Base-by-base conservation (phyloP, 1,140 invertebrate genomes). In the Drosophila punjabiensis region DNA sequence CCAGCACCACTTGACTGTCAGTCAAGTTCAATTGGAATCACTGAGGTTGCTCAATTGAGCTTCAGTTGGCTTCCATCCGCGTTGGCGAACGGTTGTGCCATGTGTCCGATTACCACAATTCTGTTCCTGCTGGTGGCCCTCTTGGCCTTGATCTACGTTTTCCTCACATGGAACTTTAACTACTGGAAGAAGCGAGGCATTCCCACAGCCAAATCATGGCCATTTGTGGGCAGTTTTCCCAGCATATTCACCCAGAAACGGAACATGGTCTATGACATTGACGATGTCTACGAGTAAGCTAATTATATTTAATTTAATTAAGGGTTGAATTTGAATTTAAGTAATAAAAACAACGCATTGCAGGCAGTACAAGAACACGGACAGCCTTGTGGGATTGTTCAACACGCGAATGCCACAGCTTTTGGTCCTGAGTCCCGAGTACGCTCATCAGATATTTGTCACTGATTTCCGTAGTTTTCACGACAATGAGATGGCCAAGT, bases 401-500 rank as follows among this genome's bases (percentile, higher is more conserved):
- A 82, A 70, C 13, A 83, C 76, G 0, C 63, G 84, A 0, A 33
- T 67, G 14, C 84, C 84, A 5, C 83, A 88, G 35, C 63, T 95
- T 2, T 47, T 95, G 18, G 58, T 95, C 0, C 79, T 92, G 6
- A 94, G 94, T 78, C 93, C 94, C 0, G 93, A 94, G 47, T 77
- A 94, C 14, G 90, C 94, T 0, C 94, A 94, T 61, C 68, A 90
- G 52, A 89, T 95, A 33, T 73, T 94, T 6, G 86, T 95, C 0
- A 93, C 92, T 50, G 93, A 94, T 58, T 94, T 94, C 61, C 82
- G 92, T 3, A 76, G 88, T 48, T 94, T 94, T 64, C 78, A 84
- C 37, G 86, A 93, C 41, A 93, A 92, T 74, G 80, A 84, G 52
- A 59, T 77, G 43, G 11, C 61, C 0, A 55, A 30, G 37, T 81